Evolutionary conservation across 35 echinoderm and acorn worm species (phyloP), one percentile per base, ranked within the genome.

Genomic region (Diadema setosum): DNA sequence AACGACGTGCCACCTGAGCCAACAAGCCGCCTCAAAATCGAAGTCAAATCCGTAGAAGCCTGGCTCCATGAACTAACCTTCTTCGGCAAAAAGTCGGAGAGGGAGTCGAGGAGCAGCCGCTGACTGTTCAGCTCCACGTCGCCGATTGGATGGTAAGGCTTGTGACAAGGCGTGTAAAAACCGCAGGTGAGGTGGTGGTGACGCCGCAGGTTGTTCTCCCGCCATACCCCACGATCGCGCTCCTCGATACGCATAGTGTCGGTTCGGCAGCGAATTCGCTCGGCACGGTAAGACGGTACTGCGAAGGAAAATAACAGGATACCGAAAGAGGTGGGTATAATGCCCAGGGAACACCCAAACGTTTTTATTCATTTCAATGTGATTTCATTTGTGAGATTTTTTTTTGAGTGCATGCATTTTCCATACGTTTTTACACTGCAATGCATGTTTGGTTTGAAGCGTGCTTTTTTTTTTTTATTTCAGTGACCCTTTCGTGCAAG

Each of bases 91-190:
- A 70, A 85, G 5, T 89, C 56, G 49, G 87, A 35, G 35, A 92
- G 88, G 11, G 93, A 88, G 87, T 94, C 73, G 36, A 92, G 75
- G 5, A 99, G 89, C 27, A 99, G 78, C 56, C 91, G 36, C 17
- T 89, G 85, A 3, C 93, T 83, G 61, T 95, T 82, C 2, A 99
- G 74, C 42, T 91, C 85, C 31, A 99, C 87, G 31, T 89, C 65
- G 1, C 96, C 96, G 30, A 99, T 84, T 36, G 96, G 46, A 56
- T 85, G 70, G 81, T 99, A 99, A 33, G 92, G 20, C 40, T 89
- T 93, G 44, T 92, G 81, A 21, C 88, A 67, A 2, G 92, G 89
- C 7, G 96, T 99, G 52, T 92, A 99, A 65, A 99, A 99, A 1
- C 96, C 96, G 14, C 87, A 81, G 5, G 84, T 75, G 0, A 94